These are phyloP conservation scores for Rhodeus uyekii DNA, from an alignment of 2,797 vertebrate species.

Conservation along the genomic window DNA sequence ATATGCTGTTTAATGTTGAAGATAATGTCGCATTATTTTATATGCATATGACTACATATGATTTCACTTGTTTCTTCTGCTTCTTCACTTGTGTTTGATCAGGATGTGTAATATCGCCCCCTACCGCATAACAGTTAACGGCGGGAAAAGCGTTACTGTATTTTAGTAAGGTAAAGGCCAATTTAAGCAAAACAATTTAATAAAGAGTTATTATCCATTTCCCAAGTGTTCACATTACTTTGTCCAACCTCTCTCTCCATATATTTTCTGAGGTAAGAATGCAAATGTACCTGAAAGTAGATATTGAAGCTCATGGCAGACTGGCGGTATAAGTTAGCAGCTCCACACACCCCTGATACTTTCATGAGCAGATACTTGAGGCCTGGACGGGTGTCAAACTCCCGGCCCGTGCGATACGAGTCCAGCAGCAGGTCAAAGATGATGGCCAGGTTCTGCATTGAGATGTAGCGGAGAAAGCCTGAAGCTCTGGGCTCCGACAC, in stretches of 20 bases:
- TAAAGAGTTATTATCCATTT: not conserved
- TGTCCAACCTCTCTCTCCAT: not conserved
- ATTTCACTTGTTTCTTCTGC: no score
- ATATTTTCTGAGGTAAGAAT: not conserved
- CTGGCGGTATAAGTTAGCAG: constrained; percentile 95
- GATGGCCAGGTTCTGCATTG: constrained; percentile 95
- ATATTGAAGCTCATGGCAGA: constrained; percentile 98
- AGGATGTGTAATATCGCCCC: no score
- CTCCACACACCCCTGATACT: constrained; percentile 92
- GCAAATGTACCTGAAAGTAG: constrained; percentile 81
- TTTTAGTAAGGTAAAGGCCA: no score
- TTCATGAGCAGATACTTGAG: constrained; percentile 97
- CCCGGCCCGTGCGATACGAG: constrained; percentile 92
- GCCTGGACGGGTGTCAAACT: constrained; percentile 94
- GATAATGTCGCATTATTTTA: no score
- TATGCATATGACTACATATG: no score
- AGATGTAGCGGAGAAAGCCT: constrained; percentile 96
- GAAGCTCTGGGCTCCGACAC: constrained; percentile 80
- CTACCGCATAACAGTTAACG: no score
- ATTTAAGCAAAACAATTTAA: not conserved
- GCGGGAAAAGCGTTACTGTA: no score
- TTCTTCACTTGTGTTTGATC: no score
- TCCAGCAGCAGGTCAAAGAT: constrained; percentile 97
- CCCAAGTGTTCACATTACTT: not conserved
- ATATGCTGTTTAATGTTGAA: no score